These are phyloP conservation scores for Corythornis madagascariensis DNA, from an alignment of 2,113 vertebrate genomes.

Conservation along the genomic window DNA sequence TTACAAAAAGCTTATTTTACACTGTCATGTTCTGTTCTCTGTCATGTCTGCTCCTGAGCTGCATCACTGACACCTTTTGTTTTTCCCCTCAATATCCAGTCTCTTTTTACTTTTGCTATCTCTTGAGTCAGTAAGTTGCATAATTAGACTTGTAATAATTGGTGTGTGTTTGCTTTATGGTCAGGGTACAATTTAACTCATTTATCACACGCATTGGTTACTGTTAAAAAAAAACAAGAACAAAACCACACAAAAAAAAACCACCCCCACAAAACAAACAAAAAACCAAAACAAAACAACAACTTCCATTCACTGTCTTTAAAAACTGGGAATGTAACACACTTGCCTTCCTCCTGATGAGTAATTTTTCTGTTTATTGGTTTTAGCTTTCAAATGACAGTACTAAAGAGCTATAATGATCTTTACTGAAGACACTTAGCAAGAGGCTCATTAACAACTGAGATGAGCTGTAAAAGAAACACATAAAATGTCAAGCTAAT, in stretches of 20 bases:
- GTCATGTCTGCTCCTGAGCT: not conserved
- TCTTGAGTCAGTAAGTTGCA: not conserved
- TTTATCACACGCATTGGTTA: not conserved
- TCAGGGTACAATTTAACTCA: not conserved
- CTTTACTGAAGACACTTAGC: not conserved
- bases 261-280: too few relatives aligned
- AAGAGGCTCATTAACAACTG: conserved; percentile 40
- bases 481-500: conserved; percentile 52
- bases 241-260: too few relatives aligned
- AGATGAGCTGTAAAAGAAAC: conserved; percentile 49
- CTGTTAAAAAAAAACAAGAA: not conserved
- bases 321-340: not conserved
- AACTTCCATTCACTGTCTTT: not conserved
- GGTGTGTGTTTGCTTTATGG: not conserved
- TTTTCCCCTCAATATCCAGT: not conserved
- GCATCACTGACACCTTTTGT: fast-evolving
- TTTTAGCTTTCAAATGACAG: conserved; percentile 29
- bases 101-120: not conserved
- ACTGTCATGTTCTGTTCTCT: not conserved
- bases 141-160: not conserved
- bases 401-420: conserved; percentile 41
- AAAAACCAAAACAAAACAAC: too few relatives aligned
- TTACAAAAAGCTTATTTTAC: not conserved
- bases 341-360: not conserved
- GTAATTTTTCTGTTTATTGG: conserved; percentile 36